Percentiles rank a stretch among this genome's conserved stretches.
Evolutionary conservation across 1,140 invertebrate species (phyloP).

Genomic region (Thereuonema tuberculata): DNA sequence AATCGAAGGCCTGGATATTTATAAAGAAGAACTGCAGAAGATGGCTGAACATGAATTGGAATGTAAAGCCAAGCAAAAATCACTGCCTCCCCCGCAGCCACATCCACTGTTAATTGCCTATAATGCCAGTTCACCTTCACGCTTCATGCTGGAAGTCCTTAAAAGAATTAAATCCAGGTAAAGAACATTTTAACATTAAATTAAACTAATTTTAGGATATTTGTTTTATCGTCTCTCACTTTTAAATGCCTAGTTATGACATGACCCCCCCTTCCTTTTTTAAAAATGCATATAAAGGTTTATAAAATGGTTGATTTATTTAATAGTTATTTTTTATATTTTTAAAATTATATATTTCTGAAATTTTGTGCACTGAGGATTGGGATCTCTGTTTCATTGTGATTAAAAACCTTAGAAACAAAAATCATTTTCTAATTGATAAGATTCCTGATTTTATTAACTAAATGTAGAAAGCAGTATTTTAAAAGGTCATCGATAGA

Average conservation of each 20-base stretch:
- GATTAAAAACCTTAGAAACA: no score
- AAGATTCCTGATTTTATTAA: no score
- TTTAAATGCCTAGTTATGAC: no score
- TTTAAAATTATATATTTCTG: background rate
- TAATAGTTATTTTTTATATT: background rate
- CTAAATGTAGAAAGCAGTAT: no score
- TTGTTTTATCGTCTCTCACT: no score
- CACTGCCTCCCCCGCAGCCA: constrained; percentile 38
- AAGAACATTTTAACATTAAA: constrained; percentile 17
- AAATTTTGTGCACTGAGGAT: no score
- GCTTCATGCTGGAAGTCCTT: constrained; percentile 68
- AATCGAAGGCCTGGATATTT: constrained; percentile 70
- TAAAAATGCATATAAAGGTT: background rate
- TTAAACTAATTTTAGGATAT: no score
- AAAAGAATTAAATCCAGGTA: constrained; percentile 51
- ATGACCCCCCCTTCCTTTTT: background rate
- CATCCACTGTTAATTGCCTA: constrained; percentile 62
- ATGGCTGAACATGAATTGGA: constrained; percentile 31
- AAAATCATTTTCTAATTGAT: no score
- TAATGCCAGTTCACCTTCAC: constrained; percentile 49
- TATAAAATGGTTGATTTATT: background rate
- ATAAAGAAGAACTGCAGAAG: constrained; percentile 47
- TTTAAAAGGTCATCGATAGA: no score
- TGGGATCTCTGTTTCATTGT: no score
- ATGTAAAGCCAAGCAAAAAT: constrained; percentile 24